A percentile compares a stretch with the other conserved stretches of the same genome.
Conservation (phyloP, 2,888 invertebrate species). For the Micropterix aruncella region DNA sequence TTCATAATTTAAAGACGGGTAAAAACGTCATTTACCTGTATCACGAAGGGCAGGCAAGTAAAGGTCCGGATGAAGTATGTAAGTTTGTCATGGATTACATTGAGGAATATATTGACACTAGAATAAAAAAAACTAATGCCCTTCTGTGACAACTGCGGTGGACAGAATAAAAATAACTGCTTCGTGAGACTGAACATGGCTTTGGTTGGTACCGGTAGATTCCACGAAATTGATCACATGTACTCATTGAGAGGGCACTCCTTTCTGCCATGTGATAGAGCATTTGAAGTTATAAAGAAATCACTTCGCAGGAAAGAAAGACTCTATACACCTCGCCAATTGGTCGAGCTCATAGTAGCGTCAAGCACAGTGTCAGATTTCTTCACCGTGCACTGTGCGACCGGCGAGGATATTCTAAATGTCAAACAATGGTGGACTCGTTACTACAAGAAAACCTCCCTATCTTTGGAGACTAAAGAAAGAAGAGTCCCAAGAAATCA, state of each 20-base stretch:
- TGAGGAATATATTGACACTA: constrained; percentile 1
- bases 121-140: constrained; percentile 6
- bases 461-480: too few relatives aligned
- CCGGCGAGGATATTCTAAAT: not conserved
- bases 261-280: too few relatives aligned
- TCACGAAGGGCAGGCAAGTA: constrained; percentile 12
- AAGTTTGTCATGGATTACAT: constrained; percentile 11
- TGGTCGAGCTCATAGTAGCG: not conserved
- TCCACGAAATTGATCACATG: not conserved
- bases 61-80: constrained; percentile 12
- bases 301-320: not conserved
- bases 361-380: not conserved
- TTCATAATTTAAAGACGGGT: too few relatives aligned
- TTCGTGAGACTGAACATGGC: constrained; percentile 1
- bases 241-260: not conserved
- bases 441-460: too few relatives aligned
- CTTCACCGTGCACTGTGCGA: not conserved
- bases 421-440: too few relatives aligned
- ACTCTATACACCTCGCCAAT: not conserved
- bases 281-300: not conserved
- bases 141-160: constrained; percentile 8
- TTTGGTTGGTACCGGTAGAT: not conserved
- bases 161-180: constrained; percentile 6
- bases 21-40: constrained; percentile 8
- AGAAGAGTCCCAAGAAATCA: too few relatives aligned